Conservation (phyloP, 2,113 vertebrate species). For the Elephas maximus region DNA sequence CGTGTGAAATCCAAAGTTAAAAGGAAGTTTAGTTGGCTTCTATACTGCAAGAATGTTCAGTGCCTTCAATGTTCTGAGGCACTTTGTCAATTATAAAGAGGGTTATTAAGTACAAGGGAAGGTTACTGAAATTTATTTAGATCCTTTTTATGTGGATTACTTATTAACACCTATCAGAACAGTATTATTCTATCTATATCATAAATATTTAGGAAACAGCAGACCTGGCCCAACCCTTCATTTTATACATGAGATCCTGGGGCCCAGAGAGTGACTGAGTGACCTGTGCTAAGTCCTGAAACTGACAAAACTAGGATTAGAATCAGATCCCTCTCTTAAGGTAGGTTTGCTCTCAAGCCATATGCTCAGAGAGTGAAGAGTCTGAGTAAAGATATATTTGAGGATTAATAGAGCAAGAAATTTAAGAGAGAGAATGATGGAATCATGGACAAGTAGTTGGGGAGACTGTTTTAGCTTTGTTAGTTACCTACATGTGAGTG, state of each 20-base stretch:
- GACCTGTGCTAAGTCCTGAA: neutral
- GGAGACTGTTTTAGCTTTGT: neutral
- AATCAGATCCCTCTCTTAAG: neutral
- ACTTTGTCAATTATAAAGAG: conserved; percentile 21
- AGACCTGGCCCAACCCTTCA: neutral
- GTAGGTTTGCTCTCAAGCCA: neutral
- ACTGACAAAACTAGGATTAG: neutral
- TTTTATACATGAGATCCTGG: neutral
- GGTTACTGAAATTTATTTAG: conserved; percentile 13
- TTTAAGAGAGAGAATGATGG: neutral
- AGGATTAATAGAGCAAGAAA: neutral
- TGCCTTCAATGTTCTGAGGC: neutral
- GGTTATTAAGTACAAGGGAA: neutral
- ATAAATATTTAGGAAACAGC: neutral
- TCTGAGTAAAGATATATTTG: neutral
- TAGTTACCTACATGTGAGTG: neutral
- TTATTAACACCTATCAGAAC: neutral
- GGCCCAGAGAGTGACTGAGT: neutral
- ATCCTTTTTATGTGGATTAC: conserved; percentile 30
- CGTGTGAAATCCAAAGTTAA: neutral
- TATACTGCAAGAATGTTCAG: conserved; percentile 18
- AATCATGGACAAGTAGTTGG: neutral
- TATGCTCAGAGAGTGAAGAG: neutral
- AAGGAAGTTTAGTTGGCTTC: neutral
- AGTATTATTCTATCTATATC: neutral